Percentiles rank a stretch among this genome's conserved stretches.
Evolutionary conservation across 2,113 vertebrate species (phyloP).

Genomic region (Leptosomus discolor): DNA sequence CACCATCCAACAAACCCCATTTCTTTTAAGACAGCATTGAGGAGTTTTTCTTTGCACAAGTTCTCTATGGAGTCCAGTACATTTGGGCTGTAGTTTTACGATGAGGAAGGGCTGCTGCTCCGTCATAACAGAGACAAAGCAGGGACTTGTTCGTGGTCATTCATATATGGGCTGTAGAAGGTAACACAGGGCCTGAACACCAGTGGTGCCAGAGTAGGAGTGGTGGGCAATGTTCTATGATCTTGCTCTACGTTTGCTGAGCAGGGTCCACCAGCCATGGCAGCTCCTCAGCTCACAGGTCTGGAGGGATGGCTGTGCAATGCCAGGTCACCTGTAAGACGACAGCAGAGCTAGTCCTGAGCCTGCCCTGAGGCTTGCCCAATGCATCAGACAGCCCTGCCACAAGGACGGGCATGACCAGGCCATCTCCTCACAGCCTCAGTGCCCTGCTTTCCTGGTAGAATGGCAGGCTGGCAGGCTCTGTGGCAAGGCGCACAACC

Average conservation of each 20-base stretch:
- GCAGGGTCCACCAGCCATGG: neutral
- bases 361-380: neutral
- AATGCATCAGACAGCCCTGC: neutral
- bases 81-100: neutral
- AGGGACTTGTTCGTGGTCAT: neutral
- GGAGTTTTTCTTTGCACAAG: neutral
- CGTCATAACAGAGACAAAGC: neutral
- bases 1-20: accelerated
- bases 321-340: neutral
- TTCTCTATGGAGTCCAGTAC: neutral
- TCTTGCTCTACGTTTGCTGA: neutral
- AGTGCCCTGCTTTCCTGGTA: accelerated
- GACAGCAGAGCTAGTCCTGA: neutral
- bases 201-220: neutral
- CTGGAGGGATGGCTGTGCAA: neutral
- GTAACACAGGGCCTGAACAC: neutral
- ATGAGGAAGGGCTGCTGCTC: neutral
- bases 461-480: neutral
- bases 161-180: neutral
- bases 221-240: neutral
- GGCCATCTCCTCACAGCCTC: neutral
- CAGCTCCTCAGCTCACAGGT: neutral
- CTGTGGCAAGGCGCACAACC: neutral
- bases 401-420: neutral
- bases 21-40: neutral